Conservation (phyloP, 2,113 vertebrate species). For the Glaucidium brasilianum region DNA sequence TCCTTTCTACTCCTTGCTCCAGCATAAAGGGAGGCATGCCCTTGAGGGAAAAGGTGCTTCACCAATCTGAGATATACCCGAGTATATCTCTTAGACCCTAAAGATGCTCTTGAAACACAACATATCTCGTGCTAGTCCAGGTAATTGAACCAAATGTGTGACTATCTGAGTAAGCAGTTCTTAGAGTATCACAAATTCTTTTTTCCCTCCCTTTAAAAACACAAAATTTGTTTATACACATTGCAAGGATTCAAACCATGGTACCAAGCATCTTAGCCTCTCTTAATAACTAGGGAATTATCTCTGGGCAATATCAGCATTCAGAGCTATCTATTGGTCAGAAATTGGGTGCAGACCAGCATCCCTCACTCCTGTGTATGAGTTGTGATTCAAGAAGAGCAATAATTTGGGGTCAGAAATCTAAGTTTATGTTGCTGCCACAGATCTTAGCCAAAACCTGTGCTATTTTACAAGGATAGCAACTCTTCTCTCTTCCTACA, state of each 20-base stretch:
- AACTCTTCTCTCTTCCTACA: not conserved
- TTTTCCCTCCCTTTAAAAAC: not conserved
- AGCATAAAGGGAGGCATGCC: rapidly evolving
- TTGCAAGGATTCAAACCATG: not conserved
- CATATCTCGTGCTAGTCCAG: not conserved
- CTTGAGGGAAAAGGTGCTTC: not conserved
- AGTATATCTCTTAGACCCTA: not conserved
- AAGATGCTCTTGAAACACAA: not conserved
- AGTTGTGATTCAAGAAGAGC: not conserved
- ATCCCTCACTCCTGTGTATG: not conserved
- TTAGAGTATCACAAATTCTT: not conserved
- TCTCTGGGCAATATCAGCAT: not conserved
- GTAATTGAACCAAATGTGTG: not conserved
- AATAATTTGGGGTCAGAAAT: not conserved
- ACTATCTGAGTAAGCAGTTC: not conserved
- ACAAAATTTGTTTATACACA: not conserved
- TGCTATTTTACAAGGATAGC: not conserved
- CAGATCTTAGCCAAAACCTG: not conserved
- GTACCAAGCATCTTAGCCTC: not conserved
- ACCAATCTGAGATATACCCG: not conserved
- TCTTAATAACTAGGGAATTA: not conserved
- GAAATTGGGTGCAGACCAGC: not conserved
- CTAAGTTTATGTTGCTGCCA: not conserved
- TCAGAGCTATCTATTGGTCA: not conserved
- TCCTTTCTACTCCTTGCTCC: not conserved